Base-by-base conservation (phyloP, 2,888 invertebrate genomes). In the Acanthosepion lycidas region DNA sequence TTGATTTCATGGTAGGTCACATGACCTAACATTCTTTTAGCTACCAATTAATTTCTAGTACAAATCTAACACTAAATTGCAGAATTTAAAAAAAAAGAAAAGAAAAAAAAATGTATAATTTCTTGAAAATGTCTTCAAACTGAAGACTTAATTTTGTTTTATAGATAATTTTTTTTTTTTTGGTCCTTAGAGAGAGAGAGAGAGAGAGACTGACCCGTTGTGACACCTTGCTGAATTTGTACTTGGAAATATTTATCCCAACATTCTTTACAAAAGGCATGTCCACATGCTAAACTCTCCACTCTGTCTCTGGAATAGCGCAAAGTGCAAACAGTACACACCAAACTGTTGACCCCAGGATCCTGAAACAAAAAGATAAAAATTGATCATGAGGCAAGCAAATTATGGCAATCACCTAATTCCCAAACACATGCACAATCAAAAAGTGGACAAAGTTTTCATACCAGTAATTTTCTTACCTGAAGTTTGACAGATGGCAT, bases 231-330 rank as follows among this genome's bases (percentile, higher is more conserved):
- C 97, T 98, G 98, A 96, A 99, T 99, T 98, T 99, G 99, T 97
- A 99, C 98, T 98, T 99, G 99, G 97, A 99, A 99, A 98, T 99
- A 99, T 98, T 98, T 98, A 95, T 98, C 98, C 99, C 99, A 99
- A 97, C 99, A 99, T 96, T 99, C 98, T 97, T 98, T 98, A 97
- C 99, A 99, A 97, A 99, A 99, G 95, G 98, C 98, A 98, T 99
- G 99, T 49, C 98, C 98, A 98, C 99, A 99, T 33, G 98, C 98
- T 95, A 99, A 98, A 95, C 98, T 98, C 97, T 98, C 98, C 97
- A 99, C 99, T 91, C 96, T 95, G 28, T 96, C 96, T n/a, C 95
- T 93, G 26, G 96, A 92, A 91, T 95, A 95, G 49, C 95, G 95
- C 55, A 95, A 95, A 94, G 96, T 96, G 95, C 97, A 97, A n/a